These are phyloP conservation scores for Antrozous pallidus DNA, from an alignment of 2,797 vertebrate genomes.

Conservation along the genomic window DNA sequence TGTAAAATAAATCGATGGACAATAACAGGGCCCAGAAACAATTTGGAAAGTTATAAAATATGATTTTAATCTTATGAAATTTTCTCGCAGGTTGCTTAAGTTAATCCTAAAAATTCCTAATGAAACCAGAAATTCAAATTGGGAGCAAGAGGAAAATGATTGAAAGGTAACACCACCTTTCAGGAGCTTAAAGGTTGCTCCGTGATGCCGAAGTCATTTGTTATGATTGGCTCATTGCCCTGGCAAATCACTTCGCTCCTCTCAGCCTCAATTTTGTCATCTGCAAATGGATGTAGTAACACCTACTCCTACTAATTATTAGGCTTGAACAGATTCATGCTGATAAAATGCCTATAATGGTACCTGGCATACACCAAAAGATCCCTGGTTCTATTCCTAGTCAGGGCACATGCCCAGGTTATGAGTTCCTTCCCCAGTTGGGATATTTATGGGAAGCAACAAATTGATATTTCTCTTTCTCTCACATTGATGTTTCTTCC, in stretches of 20 bases:
- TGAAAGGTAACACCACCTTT: not conserved
- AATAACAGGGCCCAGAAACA: not conserved
- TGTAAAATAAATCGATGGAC: not conserved
- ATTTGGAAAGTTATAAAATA: not conserved
- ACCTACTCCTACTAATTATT: not conserved
- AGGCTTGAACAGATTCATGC: not conserved
- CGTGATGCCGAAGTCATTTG: not conserved
- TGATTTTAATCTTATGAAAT: not conserved
- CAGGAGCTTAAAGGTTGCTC: not conserved
- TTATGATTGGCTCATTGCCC: not conserved
- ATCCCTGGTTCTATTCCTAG: not conserved
- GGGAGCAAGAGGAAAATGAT: not conserved
- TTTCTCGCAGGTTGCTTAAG: not conserved
- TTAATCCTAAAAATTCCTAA: not conserved
- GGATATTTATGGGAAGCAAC: not conserved
- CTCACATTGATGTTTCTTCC: not conserved
- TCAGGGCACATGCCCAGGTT: not conserved
- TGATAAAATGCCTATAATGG: not conserved
- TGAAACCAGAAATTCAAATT: not conserved
- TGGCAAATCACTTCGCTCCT: not conserved
- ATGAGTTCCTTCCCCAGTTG: not conserved
- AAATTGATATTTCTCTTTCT: not conserved
- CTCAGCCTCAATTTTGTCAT: not conserved
- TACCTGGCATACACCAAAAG: not conserved
- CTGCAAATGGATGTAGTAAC: not conserved